Evolutionary conservation across 2,797 vertebrate genomes (phyloP).

Genomic region (Falco cherrug): DNA sequence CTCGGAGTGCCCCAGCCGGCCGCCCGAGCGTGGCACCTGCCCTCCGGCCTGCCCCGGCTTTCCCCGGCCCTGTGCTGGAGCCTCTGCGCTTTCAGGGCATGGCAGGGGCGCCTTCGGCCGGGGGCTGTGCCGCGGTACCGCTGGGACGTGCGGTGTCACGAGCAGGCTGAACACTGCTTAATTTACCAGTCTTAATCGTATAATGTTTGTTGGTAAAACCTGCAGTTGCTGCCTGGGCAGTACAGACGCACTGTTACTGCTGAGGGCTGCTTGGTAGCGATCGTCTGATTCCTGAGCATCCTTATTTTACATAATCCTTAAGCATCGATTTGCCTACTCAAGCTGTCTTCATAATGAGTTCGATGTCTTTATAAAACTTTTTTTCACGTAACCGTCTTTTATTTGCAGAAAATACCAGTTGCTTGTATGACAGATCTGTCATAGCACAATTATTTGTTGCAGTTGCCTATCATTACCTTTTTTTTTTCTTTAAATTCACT

Average conservation of each 20-base stretch:
- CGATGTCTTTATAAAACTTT: not conserved
- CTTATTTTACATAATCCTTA: not conserved
- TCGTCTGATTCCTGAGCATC: not conserved
- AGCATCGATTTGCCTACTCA: not conserved
- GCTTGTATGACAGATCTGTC: not conserved
- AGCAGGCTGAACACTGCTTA: not conserved
- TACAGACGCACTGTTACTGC: not conserved
- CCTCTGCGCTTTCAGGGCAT: fast-evolving
- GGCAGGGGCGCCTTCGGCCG: fast-evolving
- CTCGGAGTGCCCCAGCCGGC: fast-evolving
- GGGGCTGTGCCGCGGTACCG: not conserved
- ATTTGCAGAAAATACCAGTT: not conserved
- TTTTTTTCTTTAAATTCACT: not conserved
- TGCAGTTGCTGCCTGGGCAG: not conserved
- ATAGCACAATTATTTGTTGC: not conserved
- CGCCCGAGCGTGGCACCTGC: fast-evolving
- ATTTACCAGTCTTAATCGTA: fast-evolving
- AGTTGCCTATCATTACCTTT: not conserved
- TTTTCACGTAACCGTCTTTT: not conserved
- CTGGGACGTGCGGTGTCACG: fast-evolving
- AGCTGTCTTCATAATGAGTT: not conserved
- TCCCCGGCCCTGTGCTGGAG: not conserved
- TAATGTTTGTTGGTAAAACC: fast-evolving
- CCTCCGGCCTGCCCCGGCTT: not conserved
- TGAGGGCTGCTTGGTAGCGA: not conserved